Percentiles rank a stretch among this genome's conserved stretches.
Conservation (phyloP, 2,113 vertebrate genomes). For the Actinemys pallida region DNA sequence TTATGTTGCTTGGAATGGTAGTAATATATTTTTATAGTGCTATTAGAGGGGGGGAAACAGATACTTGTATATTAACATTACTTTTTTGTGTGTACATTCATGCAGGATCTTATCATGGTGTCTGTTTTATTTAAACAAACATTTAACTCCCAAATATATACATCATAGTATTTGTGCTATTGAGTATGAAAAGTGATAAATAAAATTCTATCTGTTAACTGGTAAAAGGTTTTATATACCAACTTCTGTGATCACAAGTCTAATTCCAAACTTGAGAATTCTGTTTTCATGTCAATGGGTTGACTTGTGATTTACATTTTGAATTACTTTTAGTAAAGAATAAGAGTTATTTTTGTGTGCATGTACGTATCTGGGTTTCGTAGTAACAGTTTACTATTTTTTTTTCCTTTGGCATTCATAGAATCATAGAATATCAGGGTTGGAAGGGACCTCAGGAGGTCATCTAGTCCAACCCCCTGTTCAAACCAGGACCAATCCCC, state of each 20-base stretch:
- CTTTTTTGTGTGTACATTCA: not conserved
- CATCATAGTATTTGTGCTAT: not conserved
- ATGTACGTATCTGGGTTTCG: not conserved
- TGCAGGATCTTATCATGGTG: not conserved
- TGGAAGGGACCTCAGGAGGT: no score
- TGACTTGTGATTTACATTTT: not conserved
- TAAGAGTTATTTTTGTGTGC: not conserved
- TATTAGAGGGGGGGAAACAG: fast-evolving
- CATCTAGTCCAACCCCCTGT: no score
- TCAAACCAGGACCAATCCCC: no score
- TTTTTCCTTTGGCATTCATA: not conserved
- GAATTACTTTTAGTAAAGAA: not conserved
- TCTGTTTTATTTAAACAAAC: no score
- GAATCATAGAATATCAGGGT: no score
- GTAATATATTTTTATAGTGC: not conserved
- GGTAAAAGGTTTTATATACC: not conserved
- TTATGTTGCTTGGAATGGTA: not conserved
- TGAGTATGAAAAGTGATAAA: not conserved
- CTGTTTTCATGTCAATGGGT: not conserved
- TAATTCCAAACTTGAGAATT: not conserved
- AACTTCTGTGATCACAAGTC: not conserved
- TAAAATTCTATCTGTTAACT: not conserved
- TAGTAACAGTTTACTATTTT: not conserved
- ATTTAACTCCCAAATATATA: not conserved
- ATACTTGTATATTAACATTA: not conserved